Evolutionary conservation across 2,888 invertebrate species (phyloP).

Genomic region (Macrophya alboannulata): DNA sequence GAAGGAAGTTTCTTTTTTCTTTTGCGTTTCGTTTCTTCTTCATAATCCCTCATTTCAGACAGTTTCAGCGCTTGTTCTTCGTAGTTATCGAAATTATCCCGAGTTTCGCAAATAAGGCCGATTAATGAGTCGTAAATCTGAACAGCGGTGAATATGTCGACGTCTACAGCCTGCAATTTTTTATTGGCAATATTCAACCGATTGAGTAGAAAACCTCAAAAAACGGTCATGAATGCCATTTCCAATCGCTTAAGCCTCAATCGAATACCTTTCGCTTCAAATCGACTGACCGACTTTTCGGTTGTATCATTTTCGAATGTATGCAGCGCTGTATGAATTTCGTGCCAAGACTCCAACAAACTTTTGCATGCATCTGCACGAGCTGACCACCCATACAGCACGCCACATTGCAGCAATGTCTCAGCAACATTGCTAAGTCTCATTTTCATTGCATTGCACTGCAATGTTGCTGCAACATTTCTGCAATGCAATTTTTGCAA

Average conservation of each 20-base stretch:
- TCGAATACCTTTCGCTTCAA: constrained; percentile 59
- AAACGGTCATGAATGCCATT: constrained; percentile 59
- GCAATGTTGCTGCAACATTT: too few species aligned
- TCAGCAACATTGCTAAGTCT: too few species aligned
- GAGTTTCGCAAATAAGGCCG: constrained; percentile 9
- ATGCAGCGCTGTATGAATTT: constrained; percentile 55
- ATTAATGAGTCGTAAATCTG: constrained; percentile 57
- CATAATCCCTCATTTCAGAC: constrained; percentile 22
- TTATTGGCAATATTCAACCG: constrained; percentile 55
- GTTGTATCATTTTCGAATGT: constrained; percentile 55
- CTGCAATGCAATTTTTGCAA: too few species aligned
- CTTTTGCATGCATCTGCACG: constrained; percentile 59
- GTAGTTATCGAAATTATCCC: constrained; percentile 42
- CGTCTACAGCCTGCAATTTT: constrained; percentile 56
- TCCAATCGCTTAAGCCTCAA: constrained; percentile 58
- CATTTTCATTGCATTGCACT: too few species aligned
- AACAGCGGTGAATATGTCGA: constrained; percentile 57
- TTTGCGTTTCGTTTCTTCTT: constrained; percentile 27
- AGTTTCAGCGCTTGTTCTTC: constrained; percentile 44
- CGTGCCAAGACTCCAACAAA: constrained; percentile 57
- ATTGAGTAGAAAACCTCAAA: constrained; percentile 58
- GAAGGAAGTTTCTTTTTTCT: constrained; percentile 20
- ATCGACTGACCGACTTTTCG: constrained; percentile 55
- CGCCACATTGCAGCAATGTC: too few species aligned
- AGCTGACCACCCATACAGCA: too few species aligned